phyloP scores from a whole-genome alignment of 30 jellyfish, hydroid and myxozoan genomes.

The Clytia hemisphaerica region DNA sequence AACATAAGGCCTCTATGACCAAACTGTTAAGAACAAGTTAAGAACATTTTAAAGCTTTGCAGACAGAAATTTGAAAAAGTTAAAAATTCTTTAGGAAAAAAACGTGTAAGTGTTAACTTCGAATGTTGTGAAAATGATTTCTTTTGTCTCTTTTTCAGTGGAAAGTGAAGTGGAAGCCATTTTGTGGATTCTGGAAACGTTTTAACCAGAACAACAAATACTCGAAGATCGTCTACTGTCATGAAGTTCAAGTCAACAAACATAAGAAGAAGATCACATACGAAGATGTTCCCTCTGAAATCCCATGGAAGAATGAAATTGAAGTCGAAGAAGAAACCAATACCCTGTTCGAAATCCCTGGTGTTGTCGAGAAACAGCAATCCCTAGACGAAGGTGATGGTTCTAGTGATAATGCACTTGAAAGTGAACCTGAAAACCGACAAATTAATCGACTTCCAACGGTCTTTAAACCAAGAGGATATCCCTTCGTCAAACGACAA shows the following conservation, averaged over 20 bases:
- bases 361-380: background rate
- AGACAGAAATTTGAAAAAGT: no score
- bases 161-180: no score
- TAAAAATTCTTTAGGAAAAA: no score
- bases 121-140: no score
- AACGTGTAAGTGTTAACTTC: no score
- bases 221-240: conserved; percentile 26
- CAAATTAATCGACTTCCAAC: background rate
- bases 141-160: no score
- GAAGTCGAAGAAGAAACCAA: background rate
- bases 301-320: background rate
- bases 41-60: no score
- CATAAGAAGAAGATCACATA: conserved; percentile 5
- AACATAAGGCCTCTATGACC: no score
- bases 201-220: background rate
- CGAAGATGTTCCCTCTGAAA: conserved; percentile 3
- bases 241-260: background rate
- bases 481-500: conserved; percentile 28
- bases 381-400: background rate
- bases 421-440: background rate
- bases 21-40: no score
- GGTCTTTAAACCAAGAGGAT: conserved; percentile 24
- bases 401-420: background rate
- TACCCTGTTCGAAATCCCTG: background rate
- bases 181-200: conserved; percentile 6